A percentile compares a stretch with the other conserved stretches of the same genome.
Conservation (phyloP, 2,113 vertebrate genomes). For the Pelusios castaneus region DNA sequence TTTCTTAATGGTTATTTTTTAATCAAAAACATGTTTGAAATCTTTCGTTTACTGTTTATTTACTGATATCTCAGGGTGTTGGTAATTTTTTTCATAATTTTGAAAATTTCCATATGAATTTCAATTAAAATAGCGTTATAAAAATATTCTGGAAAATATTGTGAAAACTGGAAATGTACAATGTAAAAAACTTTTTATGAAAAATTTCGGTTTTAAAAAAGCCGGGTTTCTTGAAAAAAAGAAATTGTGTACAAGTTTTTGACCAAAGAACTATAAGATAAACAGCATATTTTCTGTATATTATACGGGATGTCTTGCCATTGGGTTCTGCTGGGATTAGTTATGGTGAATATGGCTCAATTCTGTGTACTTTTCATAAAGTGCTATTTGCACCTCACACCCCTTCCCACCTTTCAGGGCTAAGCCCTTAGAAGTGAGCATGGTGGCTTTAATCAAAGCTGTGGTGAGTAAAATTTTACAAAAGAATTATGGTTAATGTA, state of each 20-base stretch:
- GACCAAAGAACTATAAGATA: background rate
- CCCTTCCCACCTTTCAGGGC: background rate
- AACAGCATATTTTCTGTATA: background rate
- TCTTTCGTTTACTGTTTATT: background rate
- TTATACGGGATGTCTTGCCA: background rate
- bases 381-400: background rate
- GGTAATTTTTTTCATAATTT: background rate
- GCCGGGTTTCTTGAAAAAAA: background rate
- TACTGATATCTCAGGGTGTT: background rate
- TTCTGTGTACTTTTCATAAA: background rate
- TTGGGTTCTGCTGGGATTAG: background rate
- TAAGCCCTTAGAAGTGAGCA: background rate
- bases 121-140: background rate
- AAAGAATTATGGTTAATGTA: background rate
- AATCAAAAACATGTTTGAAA: background rate
- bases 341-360: background rate
- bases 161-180: background rate
- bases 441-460: background rate
- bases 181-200: background rate
- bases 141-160: background rate
- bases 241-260: background rate
- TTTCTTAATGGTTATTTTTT: background rate
- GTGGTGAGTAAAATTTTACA: fast-evolving
- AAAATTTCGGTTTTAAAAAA: background rate
- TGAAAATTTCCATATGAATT: background rate